These are phyloP conservation scores for Melanotaenia maccullochi DNA, from an alignment of 2,797 vertebrate genomes.

Conservation along the genomic window DNA sequence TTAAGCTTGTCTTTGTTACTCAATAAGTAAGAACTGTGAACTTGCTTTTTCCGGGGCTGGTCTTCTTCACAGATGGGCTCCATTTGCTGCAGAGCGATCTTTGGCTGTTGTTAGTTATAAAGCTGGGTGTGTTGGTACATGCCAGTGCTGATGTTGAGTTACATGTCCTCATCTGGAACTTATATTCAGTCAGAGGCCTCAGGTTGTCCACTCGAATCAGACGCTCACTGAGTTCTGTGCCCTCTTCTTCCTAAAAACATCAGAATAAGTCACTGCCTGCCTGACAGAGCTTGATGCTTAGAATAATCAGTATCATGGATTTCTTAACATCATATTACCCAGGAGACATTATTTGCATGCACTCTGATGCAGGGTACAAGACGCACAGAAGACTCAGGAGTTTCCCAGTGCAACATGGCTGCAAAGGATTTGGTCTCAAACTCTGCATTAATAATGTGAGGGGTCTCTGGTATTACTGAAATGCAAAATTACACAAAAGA, in stretches of 20 bases:
- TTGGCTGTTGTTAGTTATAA: background rate
- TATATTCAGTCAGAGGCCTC: conserved; percentile 80
- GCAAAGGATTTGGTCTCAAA: conserved; percentile 66
- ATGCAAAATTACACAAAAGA: conserved; percentile 8
- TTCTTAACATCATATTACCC: conserved; percentile 72
- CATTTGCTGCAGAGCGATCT: conserved; percentile 85
- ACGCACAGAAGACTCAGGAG: conserved; percentile 48
- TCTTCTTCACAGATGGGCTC: conserved; percentile 77
- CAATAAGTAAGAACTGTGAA: background rate
- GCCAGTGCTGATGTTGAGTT: conserved; percentile 35
- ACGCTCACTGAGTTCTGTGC: conserved; percentile 27
- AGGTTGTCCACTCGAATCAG: conserved; percentile 65
- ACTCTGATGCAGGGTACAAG: conserved; percentile 78
- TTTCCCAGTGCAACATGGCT: conserved; percentile 82
- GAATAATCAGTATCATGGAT: background rate
- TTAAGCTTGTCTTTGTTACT: background rate
- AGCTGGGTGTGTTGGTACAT: background rate
- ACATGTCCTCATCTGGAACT: conserved; percentile 85
- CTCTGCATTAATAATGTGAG: conserved; percentile 65
- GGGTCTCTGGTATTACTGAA: conserved; percentile 86
- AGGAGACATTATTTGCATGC: conserved; percentile 34
- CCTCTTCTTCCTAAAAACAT: conserved; percentile 47
- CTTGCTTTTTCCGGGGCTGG: conserved; percentile 85
- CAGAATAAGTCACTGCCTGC: background rate
- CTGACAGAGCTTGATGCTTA: background rate